A percentile compares a stretch with the other conserved stretches of the same genome.
phyloP scores from a whole-genome alignment of 2,113 vertebrate genomes.

The Phainopepla nitens region DNA sequence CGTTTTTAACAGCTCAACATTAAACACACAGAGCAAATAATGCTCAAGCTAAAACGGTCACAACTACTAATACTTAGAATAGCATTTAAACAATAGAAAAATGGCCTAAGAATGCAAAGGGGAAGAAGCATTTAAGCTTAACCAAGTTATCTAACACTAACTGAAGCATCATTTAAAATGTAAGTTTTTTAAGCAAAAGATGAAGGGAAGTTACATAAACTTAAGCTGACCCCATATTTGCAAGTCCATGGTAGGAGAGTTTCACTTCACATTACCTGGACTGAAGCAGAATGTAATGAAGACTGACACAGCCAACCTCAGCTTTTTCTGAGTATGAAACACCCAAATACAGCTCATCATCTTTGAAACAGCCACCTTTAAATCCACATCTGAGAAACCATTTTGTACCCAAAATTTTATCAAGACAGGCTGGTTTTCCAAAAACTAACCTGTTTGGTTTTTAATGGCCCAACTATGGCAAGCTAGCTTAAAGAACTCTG shows the following conservation, averaged over 20 bases:
- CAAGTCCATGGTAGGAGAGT: not conserved
- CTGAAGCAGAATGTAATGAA: not conserved
- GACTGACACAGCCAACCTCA: not conserved
- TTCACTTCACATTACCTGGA: not conserved
- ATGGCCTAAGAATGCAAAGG: not conserved
- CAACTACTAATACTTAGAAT: not conserved
- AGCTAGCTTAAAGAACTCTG: not conserved
- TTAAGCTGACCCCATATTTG: not conserved
- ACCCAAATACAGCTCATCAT: not conserved
- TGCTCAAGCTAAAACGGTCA: not conserved
- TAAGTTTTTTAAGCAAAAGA: not conserved
- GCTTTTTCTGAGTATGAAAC: not conserved
- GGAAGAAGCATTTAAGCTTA: not conserved
- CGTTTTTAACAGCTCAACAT: not conserved
- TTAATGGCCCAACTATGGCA: not conserved
- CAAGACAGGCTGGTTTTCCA: not conserved
- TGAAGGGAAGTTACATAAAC: not conserved
- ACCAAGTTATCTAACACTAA: not conserved
- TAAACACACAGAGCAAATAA: not conserved
- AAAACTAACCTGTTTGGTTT: not conserved
- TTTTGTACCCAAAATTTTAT: not conserved
- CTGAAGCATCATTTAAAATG: not conserved
- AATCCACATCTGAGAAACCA: not conserved
- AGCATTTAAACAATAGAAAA: not conserved
- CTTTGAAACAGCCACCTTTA: not conserved